Percentiles rank a stretch among this genome's conserved stretches.
phyloP scores from a whole-genome alignment of 2,113 vertebrate species.

The Paraplagusia blochii region DNA sequence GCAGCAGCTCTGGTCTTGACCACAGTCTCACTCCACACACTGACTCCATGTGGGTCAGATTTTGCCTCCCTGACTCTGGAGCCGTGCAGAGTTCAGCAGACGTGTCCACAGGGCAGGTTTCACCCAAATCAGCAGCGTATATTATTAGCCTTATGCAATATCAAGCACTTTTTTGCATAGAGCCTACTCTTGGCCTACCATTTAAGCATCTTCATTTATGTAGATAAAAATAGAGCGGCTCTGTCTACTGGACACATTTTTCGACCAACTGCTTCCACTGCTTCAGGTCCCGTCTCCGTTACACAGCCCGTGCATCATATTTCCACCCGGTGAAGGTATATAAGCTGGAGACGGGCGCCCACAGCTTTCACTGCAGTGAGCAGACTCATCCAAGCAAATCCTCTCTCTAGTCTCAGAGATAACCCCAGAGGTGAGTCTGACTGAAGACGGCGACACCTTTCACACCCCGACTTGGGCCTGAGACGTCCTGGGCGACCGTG shows the following conservation, averaged over 20 bases:
- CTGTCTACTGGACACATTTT: slow-evolving; percentile 81
- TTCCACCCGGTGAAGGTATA: slow-evolving; percentile 72
- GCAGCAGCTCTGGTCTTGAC: too few species aligned
- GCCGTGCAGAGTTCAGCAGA: slow-evolving; percentile 30
- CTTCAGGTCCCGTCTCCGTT: slow-evolving; percentile 76
- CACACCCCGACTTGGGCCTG: slow-evolving; percentile 24
- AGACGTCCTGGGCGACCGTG: slow-evolving; percentile 27
- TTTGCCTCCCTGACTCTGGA: slow-evolving; percentile 19
- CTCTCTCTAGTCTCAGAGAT: slow-evolving; percentile 57
- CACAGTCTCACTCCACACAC: not conserved
- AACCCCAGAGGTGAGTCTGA: slow-evolving; percentile 74
- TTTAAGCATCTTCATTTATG: slow-evolving; percentile 84
- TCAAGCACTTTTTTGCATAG: slow-evolving; percentile 76
- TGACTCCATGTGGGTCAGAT: slow-evolving; percentile 1
- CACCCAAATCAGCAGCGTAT: slow-evolving; percentile 74
- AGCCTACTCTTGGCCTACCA: slow-evolving; percentile 71
- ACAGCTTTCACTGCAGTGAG: slow-evolving; percentile 71
- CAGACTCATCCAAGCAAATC: slow-evolving; percentile 69
- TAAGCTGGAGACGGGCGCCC: slow-evolving; percentile 55
- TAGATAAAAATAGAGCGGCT: slow-evolving; percentile 78
- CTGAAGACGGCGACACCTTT: slow-evolving; percentile 48
- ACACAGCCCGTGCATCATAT: slow-evolving; percentile 76
- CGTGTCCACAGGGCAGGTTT: slow-evolving; percentile 50
- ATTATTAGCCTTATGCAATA: slow-evolving; percentile 78
- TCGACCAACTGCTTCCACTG: slow-evolving; percentile 56